Percentiles rank a stretch among this genome's conserved stretches.
phyloP scores from a whole-genome alignment of 2,888 invertebrate genomes.

The Epiperipatus broadwayi region DNA sequence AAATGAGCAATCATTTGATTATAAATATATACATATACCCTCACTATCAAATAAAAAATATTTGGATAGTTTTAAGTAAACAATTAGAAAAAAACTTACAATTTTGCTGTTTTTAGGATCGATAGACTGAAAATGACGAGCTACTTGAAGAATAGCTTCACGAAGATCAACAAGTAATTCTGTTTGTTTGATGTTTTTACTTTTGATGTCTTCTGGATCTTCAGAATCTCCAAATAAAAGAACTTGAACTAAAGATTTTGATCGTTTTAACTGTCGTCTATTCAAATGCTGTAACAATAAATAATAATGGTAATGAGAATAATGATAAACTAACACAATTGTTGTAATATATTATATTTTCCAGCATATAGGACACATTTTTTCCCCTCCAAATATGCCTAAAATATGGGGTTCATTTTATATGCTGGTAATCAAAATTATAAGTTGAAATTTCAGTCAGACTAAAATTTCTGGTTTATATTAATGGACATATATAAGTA shows the following conservation, averaged over 20 bases:
- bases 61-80: constrained; percentile 1
- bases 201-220: constrained; percentile 62
- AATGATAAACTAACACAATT: neutral
- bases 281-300: constrained; percentile 29
- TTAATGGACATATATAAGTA: no score
- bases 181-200: constrained; percentile 92
- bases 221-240: constrained; percentile 49
- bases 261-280: constrained; percentile 68
- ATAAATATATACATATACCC: no score
- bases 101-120: constrained; percentile 59
- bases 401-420: no score
- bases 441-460: no score
- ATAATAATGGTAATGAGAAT: constrained; percentile 1
- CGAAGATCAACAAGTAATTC: constrained; percentile 93
- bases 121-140: constrained; percentile 78
- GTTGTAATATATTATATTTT: no score
- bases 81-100: constrained; percentile 13
- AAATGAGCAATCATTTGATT: no score
- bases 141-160: constrained; percentile 80
- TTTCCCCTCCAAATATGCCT: no score
- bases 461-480: no score
- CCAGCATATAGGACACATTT: no score
- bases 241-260: constrained; percentile 70
- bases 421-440: no score
- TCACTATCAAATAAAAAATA: no score